These are phyloP conservation scores for Phyto melanocephala DNA, from an alignment of 2,888 invertebrate genomes.

Conservation along the genomic window DNA sequence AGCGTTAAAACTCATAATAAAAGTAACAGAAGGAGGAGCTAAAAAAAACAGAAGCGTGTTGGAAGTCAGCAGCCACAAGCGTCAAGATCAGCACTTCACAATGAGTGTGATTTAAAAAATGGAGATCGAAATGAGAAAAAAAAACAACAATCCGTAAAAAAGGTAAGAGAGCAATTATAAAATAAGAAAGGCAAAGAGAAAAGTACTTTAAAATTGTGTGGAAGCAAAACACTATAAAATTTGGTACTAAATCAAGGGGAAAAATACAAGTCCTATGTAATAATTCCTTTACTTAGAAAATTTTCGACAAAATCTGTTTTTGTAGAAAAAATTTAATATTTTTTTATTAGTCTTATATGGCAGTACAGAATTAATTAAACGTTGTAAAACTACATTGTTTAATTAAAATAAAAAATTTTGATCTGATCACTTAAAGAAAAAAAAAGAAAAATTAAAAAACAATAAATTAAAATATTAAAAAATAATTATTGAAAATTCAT, in stretches of 20 bases:
- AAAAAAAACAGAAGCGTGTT: constrained; percentile 65
- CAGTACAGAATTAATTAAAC: no score
- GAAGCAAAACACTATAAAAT: background rate
- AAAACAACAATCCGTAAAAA: background rate
- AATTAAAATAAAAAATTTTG: no score
- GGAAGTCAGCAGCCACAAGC: constrained; percentile 70
- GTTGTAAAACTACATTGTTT: no score
- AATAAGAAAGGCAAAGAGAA: background rate
- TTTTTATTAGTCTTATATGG: no score
- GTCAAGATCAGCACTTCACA: constrained; percentile 69
- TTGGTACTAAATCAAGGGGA: background rate
- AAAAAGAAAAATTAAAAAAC: no score
- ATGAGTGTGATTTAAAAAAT: constrained; percentile 75
- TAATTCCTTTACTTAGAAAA: no score
- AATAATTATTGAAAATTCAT: no score
- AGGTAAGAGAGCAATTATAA: background rate
- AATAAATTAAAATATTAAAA: no score
- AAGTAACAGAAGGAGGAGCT: constrained; percentile 68
- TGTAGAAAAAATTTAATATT: no score
- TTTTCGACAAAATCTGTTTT: no score
- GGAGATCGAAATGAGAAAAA: constrained; percentile 68
- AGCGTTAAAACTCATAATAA: constrained; percentile 57
- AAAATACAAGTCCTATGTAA: no score
- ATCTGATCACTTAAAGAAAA: no score
- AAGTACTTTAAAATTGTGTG: background rate